phyloP scores from a whole-genome alignment of 1,140 invertebrate species.

The Drosophila guanche region DNA sequence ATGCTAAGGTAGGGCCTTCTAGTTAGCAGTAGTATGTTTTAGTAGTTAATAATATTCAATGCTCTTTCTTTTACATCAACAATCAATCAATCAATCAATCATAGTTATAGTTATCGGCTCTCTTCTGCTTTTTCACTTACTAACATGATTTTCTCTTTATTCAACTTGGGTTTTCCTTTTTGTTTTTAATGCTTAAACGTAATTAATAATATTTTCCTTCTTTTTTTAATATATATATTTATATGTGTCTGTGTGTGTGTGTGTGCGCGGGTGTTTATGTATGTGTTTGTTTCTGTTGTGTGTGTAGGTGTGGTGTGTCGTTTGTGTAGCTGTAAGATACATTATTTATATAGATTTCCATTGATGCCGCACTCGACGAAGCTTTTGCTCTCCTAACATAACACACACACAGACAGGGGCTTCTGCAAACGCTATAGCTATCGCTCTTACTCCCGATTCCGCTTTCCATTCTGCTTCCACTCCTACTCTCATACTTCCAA shows the following conservation, averaged over 20 bases:
- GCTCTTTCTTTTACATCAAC: slow-evolving; percentile 52
- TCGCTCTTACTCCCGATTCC: no score
- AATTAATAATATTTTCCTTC: slow-evolving; percentile 72
- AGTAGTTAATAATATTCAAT: slow-evolving; percentile 62
- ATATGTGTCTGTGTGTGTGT: slow-evolving; percentile 58
- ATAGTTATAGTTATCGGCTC: slow-evolving; percentile 49
- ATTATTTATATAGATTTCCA: slow-evolving; percentile 59
- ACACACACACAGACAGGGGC: slow-evolving; percentile 44
- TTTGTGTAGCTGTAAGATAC: slow-evolving; percentile 31
- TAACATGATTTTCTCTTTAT: slow-evolving; percentile 74
- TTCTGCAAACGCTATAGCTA: no score
- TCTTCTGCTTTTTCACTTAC: slow-evolving; percentile 61
- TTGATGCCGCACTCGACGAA: slow-evolving; percentile 36
- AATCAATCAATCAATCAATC: slow-evolving; percentile 25
- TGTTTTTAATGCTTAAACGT: slow-evolving; percentile 62
- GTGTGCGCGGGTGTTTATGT: not conserved
- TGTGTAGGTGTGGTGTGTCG: slow-evolving; percentile 12
- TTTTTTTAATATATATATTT: slow-evolving; percentile 70
- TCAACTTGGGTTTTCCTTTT: slow-evolving; percentile 53
- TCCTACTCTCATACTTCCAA: slow-evolving; percentile 37
- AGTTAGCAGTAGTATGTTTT: slow-evolving; percentile 70
- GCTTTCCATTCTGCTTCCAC: slow-evolving; percentile 8
- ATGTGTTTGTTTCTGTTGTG: slow-evolving; percentile 8
- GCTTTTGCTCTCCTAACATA: slow-evolving; percentile 30
- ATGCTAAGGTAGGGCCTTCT: slow-evolving; percentile 45